Base-by-base conservation (phyloP, 1,140 invertebrate genomes). In the Heliconius congener region DNA sequence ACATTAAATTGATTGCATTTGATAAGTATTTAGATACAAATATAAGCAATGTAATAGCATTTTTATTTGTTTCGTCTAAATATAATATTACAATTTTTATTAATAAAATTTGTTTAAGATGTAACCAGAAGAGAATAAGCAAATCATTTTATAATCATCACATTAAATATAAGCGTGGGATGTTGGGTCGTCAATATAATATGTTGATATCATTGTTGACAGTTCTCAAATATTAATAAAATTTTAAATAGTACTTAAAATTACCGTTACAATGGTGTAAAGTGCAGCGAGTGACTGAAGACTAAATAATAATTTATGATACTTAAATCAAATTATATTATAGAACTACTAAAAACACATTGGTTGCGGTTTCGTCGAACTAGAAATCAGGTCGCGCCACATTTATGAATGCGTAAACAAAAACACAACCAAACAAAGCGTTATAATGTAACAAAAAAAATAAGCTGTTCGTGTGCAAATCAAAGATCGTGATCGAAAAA, bases 401-500 rank as follows among this genome's bases (percentile, higher is more conserved):
- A 71, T 76, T 76, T 73, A 46, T 80, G 77, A 42, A 76, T 55
- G 52, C 71, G 11, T 72, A 66, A 76, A 66, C 81, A 75, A 79
- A 78, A 78, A 79, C 76, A 79, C 80, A 79, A 83, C 74, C 79
- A 78, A 81, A 81, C 66, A 77, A 66, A 39, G 66, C 19, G 23
- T 66, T n/a, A 66, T 16, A 66, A 27, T 66, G 23, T 27, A 27
- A 76, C 55, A 71, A 73, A 55, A 76, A 73, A 60, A 79, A 70
- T 23, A 93, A 91, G 91, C 90, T 78, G 84, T 85, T 87, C 84
- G 82, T 87, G 91, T 88, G 90, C 88, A 90, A 90, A 91, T 86
- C 85, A 91, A 86, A 89, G 82, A 86, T 84, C 81, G 88, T 90
- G 88, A 86, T 90, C 91, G 91, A 93, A 81, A 52, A 73, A 46